Conservation (phyloP, 2,888 invertebrate genomes). For the Tipula helvola region DNA sequence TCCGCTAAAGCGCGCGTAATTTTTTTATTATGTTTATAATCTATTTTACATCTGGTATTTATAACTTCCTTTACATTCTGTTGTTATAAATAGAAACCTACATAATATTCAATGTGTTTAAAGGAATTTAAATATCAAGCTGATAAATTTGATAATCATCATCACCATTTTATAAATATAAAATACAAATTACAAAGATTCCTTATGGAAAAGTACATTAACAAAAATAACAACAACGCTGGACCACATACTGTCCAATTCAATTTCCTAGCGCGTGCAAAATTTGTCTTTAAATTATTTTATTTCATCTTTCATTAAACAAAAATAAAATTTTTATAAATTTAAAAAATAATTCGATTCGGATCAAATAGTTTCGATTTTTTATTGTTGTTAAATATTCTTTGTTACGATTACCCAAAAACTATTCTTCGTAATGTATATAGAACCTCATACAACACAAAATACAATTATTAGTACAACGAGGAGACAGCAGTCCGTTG, state of each 20-base stretch:
- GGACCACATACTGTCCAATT: background rate
- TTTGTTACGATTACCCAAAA: background rate
- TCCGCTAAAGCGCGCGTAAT: background rate
- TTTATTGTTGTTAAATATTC: background rate
- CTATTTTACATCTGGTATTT: background rate
- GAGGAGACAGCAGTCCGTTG: background rate
- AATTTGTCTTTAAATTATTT: background rate
- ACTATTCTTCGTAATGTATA: background rate
- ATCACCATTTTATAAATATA: background rate
- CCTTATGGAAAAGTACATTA: background rate
- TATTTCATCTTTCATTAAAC: background rate
- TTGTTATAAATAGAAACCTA: background rate
- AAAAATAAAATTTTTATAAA: background rate
- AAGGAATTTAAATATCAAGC: background rate
- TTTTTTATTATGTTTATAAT: background rate
- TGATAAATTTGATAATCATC: background rate
- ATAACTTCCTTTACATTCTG: background rate
- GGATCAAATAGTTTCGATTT: background rate
- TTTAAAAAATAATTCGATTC: background rate
- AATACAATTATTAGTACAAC: background rate
- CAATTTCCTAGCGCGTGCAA: background rate
- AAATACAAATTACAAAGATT: background rate
- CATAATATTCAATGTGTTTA: background rate
- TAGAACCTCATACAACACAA: background rate
- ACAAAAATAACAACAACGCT: background rate